A percentile compares a stretch with the other conserved stretches of the same genome.
phyloP scores from a whole-genome alignment of 37 sponge, comb jelly and placozoan species.

The Petrosia ficiformis region DNA sequence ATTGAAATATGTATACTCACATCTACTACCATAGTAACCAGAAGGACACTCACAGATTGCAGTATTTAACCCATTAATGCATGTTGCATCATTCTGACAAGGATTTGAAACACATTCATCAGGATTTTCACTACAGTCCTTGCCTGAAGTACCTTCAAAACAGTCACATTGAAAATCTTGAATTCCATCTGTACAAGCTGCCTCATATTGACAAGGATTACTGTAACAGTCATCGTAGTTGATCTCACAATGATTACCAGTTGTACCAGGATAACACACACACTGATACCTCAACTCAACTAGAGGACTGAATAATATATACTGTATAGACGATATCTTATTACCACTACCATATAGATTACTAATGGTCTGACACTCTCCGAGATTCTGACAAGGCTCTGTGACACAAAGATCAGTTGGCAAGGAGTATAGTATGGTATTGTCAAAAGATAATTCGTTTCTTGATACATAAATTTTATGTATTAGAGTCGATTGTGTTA shows the following conservation, averaged over 20 bases:
- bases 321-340: slow-evolving; percentile 8
- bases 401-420: slow-evolving; percentile 48
- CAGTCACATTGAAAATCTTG: slow-evolving; percentile 52
- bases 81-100: slow-evolving; percentile 56
- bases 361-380: slow-evolving; percentile 17
- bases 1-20: slow-evolving; percentile 56
- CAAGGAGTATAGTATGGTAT: slow-evolving; percentile 13
- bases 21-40: slow-evolving; percentile 66
- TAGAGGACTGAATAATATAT: slow-evolving; percentile 29
- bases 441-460: not conserved
- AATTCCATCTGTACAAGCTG: slow-evolving; percentile 44
- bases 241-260: slow-evolving; percentile 46
- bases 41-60: slow-evolving; percentile 35
- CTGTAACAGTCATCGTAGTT: slow-evolving; percentile 73
- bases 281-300: slow-evolving; percentile 46
- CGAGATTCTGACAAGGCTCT: slow-evolving; percentile 52
- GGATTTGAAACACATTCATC: slow-evolving; percentile 46
- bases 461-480: slow-evolving; percentile 14
- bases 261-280: slow-evolving; percentile 52
- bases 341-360: not conserved
- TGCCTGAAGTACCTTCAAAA: slow-evolving; percentile 47
- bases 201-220: slow-evolving; percentile 54
- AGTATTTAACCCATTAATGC: slow-evolving; percentile 12
- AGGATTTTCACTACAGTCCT: slow-evolving; percentile 41
- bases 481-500: slow-evolving; percentile 9